Evolutionary conservation across 2,888 invertebrate species (phyloP).

Genomic region (Parochlus steinenii): DNA sequence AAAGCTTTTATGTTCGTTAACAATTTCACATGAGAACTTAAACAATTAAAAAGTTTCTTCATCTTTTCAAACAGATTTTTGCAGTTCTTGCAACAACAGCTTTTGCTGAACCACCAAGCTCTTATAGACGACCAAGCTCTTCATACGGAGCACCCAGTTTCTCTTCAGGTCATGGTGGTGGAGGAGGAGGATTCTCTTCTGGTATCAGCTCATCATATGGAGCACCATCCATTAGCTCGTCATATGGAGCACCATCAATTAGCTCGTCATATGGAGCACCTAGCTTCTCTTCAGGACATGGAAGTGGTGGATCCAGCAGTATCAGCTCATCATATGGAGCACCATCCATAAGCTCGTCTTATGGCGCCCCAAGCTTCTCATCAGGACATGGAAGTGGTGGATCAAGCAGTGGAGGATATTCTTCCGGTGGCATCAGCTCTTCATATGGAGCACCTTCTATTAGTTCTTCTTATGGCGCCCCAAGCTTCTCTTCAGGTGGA

Average conservation of each 20-base stretch:
- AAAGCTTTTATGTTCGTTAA: no score
- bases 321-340: slow-evolving; percentile 38
- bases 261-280: slow-evolving; percentile 7
- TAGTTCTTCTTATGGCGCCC: slow-evolving; percentile 10
- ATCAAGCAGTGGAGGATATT: slow-evolving; percentile 12
- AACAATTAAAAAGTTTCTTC: no score
- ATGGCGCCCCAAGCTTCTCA: slow-evolving; percentile 13
- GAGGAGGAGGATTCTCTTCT: slow-evolving; percentile 8
- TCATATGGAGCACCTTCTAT: slow-evolving; percentile 21
- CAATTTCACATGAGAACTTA: no score
- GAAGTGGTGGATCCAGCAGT: slow-evolving; percentile 3
- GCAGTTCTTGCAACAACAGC: slow-evolving; percentile 12
- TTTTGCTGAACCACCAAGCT: slow-evolving; percentile 14
- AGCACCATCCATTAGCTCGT: slow-evolving; percentile 1
- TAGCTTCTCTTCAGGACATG: slow-evolving; percentile 6
- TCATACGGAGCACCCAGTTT: slow-evolving; percentile 5
- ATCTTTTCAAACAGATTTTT: no score
- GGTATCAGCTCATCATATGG: neutral
- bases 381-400: slow-evolving; percentile 10
- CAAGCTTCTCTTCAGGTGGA: slow-evolving; percentile 14
- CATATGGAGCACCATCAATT: slow-evolving; percentile 4
- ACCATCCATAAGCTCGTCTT: slow-evolving; percentile 22
- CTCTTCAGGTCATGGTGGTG: slow-evolving; percentile 7
- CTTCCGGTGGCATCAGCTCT: slow-evolving; percentile 32
- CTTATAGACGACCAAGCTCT: slow-evolving; percentile 4